Evolutionary conservation across 2,113 vertebrate genomes (phyloP).

Genomic region (Hemiscyllium ocellatum): DNA sequence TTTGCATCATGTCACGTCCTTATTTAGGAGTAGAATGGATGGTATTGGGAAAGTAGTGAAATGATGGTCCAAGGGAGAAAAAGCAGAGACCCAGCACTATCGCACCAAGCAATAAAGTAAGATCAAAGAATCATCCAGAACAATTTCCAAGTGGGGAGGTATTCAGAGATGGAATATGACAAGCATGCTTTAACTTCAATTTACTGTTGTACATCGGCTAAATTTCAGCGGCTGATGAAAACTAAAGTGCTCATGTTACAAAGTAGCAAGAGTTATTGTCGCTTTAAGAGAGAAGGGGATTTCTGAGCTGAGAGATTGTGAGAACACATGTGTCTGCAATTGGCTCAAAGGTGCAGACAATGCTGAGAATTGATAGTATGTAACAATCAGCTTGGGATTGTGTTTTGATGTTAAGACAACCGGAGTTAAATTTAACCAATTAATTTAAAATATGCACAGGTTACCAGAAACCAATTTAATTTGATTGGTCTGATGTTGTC

Average conservation of each 20-base stretch:
- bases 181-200: neutral
- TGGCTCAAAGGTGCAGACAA: no score
- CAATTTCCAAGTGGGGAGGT: neutral
- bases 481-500: no score
- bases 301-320: no score
- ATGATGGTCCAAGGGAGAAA: neutral
- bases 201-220: neutral
- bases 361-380: no score
- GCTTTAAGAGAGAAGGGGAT: no score
- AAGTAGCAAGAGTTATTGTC: no score
- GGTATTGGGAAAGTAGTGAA: neutral
- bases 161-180: neutral
- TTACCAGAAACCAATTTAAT: no score
- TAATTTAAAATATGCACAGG: no score
- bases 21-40: neutral
- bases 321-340: no score
- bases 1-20: neutral
- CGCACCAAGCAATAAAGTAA: neutral
- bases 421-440: no score
- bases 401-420: no score
- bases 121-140: neutral
- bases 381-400: no score
- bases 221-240: conserved; percentile 9
- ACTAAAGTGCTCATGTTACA: neutral
- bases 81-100: neutral